phyloP scores from a whole-genome alignment of 2,888 invertebrate species.

The Ophonus ardosiacus region DNA sequence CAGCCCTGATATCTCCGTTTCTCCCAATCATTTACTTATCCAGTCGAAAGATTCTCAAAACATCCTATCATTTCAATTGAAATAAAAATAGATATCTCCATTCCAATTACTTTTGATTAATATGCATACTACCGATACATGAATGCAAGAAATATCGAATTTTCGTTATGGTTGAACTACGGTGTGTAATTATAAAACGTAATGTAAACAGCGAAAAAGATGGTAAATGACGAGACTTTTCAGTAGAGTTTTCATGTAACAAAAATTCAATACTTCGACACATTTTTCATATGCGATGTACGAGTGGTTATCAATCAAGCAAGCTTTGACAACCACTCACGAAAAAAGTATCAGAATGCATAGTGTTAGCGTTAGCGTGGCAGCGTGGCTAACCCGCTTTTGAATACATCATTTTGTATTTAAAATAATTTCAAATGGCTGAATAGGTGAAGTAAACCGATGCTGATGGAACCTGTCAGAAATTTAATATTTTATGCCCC shows the following conservation, averaged over 20 bases:
- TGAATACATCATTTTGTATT: slow-evolving; percentile 2
- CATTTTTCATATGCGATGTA: slow-evolving; percentile 39
- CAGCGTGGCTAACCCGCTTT: not conserved
- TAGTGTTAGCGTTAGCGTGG: too few relatives aligned
- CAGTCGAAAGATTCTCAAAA: too few relatives aligned
- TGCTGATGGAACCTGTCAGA: not conserved
- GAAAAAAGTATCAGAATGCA: slow-evolving; percentile 33
- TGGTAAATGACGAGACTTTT: slow-evolving; percentile 31
- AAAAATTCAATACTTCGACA: slow-evolving; percentile 47
- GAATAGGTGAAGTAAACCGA: not conserved
- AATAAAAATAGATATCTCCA: not conserved
- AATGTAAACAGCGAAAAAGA: slow-evolving; percentile 26
- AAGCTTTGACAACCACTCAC: slow-evolving; percentile 39
- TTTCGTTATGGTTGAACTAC: not conserved
- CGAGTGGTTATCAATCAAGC: slow-evolving; percentile 38
- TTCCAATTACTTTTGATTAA: not conserved
- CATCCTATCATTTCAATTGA: not conserved
- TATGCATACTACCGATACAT: not conserved
- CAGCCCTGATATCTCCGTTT: too few relatives aligned
- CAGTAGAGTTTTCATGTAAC: slow-evolving; percentile 36
- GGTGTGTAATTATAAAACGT: slow-evolving; percentile 12
- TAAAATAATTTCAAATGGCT: not conserved
- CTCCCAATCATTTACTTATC: too few relatives aligned
- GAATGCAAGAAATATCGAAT: not conserved
- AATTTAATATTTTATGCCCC: not conserved